Evolutionary conservation across 2,113 vertebrate genomes (phyloP).

Genomic region (Illadopsis cleaveri): DNA sequence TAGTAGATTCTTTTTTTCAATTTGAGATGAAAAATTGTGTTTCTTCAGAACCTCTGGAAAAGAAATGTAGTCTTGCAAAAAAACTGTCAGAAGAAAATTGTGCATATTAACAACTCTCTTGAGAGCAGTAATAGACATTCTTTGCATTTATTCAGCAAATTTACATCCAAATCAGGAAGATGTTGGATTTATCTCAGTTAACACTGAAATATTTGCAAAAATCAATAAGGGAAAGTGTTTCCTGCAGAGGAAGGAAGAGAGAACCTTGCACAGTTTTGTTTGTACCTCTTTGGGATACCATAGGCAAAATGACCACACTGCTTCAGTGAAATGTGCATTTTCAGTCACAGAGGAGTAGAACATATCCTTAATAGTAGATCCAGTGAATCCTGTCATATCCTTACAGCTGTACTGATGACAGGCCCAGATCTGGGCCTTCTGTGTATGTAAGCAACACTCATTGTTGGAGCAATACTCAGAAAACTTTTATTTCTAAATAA

Average conservation of each 20-base stretch:
- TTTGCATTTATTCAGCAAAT: slow-evolving; percentile 58
- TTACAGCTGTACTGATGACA: neutral
- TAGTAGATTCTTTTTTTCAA: neutral
- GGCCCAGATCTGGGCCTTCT: neutral
- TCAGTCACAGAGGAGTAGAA: neutral
- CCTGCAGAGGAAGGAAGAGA: neutral
- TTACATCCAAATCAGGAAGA: slow-evolving; percentile 24
- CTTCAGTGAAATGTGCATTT: neutral
- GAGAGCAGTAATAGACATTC: slow-evolving; percentile 32
- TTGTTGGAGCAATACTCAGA: neutral
- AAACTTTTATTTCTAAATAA: neutral
- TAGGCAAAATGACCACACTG: neutral
- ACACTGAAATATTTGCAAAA: slow-evolving; percentile 10
- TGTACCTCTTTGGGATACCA: neutral
- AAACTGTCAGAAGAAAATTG: slow-evolving; percentile 10
- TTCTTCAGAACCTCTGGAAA: neutral
- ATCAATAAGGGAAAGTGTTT: neutral
- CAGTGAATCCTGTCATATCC: neutral
- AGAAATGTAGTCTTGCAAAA: neutral
- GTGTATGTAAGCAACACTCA: neutral
- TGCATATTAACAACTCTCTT: slow-evolving; percentile 15
- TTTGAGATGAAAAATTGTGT: neutral
- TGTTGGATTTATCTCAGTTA: slow-evolving; percentile 26
- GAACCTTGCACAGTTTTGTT: neutral
- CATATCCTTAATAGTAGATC: neutral